phyloP scores from a whole-genome alignment of 2,888 invertebrate species.

The Polydrusus tereticollis region DNA sequence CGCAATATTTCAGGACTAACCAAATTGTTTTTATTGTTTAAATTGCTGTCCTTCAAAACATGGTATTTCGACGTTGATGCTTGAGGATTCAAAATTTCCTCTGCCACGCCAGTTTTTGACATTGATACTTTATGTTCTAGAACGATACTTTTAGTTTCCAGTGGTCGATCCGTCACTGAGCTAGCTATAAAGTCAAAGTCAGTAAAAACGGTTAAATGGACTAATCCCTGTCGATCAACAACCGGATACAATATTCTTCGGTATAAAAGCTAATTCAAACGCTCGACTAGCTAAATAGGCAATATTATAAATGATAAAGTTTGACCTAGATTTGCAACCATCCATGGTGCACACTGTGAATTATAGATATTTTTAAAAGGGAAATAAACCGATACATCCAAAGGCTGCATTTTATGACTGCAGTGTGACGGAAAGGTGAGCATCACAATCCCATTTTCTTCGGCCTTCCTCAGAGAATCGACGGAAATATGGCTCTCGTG shows the following conservation, averaged over 20 bases:
- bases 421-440: conserved; percentile 50
- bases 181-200: conserved; percentile 21
- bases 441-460: conserved; percentile 62
- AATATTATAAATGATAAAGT: conserved; percentile 41
- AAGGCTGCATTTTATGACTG: too few relatives aligned
- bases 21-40: conserved; percentile 6
- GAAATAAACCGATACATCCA: too few relatives aligned
- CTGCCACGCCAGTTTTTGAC: conserved; percentile 13
- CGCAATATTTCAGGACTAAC: too few relatives aligned
- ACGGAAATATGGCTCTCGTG: conserved; percentile 57
- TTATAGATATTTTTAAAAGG: too few relatives aligned
- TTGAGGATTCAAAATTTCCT: conserved; percentile 20
- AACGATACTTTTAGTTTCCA: conserved; percentile 19
- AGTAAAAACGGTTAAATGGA: conserved; percentile 19
- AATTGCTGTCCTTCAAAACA: background rate
- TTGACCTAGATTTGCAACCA: conserved; percentile 59
- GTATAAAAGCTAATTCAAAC: conserved; percentile 25
- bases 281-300: conserved; percentile 27
- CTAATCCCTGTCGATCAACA: conserved; percentile 27
- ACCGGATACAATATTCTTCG: conserved; percentile 32
- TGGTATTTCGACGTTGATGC: conserved; percentile 8
- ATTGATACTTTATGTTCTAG: conserved; percentile 18
- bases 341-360: conserved; percentile 54
- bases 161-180: conserved; percentile 31
- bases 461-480: conserved; percentile 57